Conservation (phyloP, 2,797 vertebrate genomes). For the Numenius phaeopus region DNA sequence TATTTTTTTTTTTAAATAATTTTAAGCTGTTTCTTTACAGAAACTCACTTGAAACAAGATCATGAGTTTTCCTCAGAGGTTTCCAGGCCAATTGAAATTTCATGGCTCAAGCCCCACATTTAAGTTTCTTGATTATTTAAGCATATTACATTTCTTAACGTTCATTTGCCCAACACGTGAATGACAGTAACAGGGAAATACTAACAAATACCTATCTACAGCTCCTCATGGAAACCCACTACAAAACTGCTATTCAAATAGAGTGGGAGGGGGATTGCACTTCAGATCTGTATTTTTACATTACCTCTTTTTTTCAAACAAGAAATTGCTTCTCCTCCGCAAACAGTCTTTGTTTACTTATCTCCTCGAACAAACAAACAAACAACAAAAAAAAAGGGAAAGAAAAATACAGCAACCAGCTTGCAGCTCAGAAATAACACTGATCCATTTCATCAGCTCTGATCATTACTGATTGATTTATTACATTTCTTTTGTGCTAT, state of each 20-base stretch:
- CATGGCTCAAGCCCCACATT: not conserved
- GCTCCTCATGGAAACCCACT: not conserved
- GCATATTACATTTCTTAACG: not conserved
- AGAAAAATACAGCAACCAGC: not conserved
- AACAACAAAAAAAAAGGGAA: not conserved
- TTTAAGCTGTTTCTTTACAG: not conserved
- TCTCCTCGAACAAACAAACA: not conserved
- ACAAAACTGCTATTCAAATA: not conserved
- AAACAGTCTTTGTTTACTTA: not conserved
- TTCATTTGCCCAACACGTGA: fast-evolving
- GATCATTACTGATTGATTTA: no score
- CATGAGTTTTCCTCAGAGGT: not conserved
- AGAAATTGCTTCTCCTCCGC: not conserved
- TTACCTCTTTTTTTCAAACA: not conserved
- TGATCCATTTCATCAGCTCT: not conserved
- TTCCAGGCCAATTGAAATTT: not conserved
- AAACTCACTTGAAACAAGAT: not conserved
- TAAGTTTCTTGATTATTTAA: not conserved
- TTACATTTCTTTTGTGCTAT: not conserved
- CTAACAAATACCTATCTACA: not conserved
- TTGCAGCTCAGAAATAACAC: not conserved
- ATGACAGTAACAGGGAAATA: not conserved
- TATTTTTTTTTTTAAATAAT: no score
- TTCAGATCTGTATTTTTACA: not conserved
- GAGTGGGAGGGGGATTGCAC: not conserved